phyloP scores from a whole-genome alignment of 1,140 invertebrate species.

The Eumaeus atala region DNA sequence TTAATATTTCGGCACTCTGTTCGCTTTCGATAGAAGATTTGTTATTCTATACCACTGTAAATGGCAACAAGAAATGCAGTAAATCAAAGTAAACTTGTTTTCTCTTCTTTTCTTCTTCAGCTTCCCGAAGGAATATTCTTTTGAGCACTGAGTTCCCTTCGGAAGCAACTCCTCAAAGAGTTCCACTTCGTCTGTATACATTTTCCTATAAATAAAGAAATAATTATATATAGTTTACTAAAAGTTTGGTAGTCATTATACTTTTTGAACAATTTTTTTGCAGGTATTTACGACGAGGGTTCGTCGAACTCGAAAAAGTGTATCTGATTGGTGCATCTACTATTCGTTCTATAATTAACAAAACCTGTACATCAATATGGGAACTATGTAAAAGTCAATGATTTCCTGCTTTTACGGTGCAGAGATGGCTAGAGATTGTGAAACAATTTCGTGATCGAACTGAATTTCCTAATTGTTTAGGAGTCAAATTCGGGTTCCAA shows the following conservation, averaged over 20 bases:
- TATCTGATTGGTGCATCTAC: background rate
- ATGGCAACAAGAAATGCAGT: conserved; percentile 13
- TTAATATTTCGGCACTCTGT: background rate
- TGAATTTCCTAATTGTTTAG: conserved; percentile 4
- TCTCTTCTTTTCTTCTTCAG: conserved; percentile 13
- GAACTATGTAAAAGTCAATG: conserved; percentile 1
- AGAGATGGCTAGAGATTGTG: conserved; percentile 4
- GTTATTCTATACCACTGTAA: conserved; percentile 7
- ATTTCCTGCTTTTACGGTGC: background rate
- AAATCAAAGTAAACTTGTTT: conserved; percentile 18
- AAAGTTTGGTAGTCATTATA: background rate
- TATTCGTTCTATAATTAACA: background rate
- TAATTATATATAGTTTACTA: background rate
- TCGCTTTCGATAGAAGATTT: conserved; percentile 3
- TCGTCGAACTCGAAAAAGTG: background rate
- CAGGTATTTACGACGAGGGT: background rate
- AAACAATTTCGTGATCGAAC: conserved; percentile 2
- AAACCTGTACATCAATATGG: conserved; percentile 1
- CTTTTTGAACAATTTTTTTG: background rate
- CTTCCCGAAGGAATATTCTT: conserved; percentile 11
- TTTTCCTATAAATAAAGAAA: conserved; percentile 12
- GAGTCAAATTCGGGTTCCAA: background rate
- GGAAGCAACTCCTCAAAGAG: conserved; percentile 17
- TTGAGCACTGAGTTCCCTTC: conserved; percentile 15
- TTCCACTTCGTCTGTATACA: conserved; percentile 15